phyloP scores from a whole-genome alignment of 2,113 vertebrate genomes.

The Grammomys surdaster region DNA sequence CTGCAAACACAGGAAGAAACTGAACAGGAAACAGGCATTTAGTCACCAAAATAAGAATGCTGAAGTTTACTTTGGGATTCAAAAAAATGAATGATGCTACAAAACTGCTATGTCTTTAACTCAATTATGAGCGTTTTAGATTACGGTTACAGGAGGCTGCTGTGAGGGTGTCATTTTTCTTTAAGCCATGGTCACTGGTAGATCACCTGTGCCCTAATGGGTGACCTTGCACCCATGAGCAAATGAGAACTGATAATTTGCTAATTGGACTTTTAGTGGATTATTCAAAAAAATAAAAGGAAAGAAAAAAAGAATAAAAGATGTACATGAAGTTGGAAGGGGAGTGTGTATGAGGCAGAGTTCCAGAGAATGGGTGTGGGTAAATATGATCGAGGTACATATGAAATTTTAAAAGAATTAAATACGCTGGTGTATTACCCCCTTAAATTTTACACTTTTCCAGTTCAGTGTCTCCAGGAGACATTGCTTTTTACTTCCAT shows the following conservation, averaged over 20 bases:
- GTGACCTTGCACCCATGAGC: background rate
- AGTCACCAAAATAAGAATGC: background rate
- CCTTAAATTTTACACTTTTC: background rate
- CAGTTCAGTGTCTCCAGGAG: background rate
- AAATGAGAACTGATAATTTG: background rate
- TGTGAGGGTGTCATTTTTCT: background rate
- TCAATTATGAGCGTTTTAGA: fast-evolving
- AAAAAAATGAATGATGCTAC: no score
- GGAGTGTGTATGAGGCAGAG: background rate
- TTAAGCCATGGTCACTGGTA: background rate
- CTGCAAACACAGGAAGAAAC: background rate
- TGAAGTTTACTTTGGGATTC: background rate
- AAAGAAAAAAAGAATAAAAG: background rate
- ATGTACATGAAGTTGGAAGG: background rate
- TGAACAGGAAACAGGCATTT: background rate
- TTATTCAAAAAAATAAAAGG: background rate
- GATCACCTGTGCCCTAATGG: no score
- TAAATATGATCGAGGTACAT: no score
- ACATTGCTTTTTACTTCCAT: background rate
- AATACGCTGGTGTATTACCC: background rate
- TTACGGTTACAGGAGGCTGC: background rate
- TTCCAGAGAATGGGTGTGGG: background rate
- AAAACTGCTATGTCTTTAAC: background rate
- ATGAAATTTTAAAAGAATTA: background rate
- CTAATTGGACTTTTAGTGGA: background rate